Base-by-base conservation (phyloP, 2,113 vertebrate species). In the Salvelinus alpinus region DNA sequence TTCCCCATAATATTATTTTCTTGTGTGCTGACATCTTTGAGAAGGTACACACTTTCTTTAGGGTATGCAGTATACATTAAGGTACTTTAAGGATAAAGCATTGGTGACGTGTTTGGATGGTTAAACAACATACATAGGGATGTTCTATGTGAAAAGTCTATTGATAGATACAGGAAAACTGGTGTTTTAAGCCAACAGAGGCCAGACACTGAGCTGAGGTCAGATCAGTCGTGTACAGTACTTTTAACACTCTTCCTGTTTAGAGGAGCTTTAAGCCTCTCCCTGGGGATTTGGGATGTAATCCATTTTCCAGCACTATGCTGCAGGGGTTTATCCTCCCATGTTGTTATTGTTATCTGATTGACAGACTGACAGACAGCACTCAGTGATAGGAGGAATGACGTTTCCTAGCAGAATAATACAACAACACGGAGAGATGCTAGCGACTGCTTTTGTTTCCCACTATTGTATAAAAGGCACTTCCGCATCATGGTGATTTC, bases 401-500 rank as follows among this genome's bases (percentile, higher is more conserved):
- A 18, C 48, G 4, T 54, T 71, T 62, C 29, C 75, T 51, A 14
- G 6, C 48, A 18, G 48, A 18, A 54, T 18, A 54, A 13, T 18
- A 54, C 48, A 18, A 54, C 48, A 54, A 13, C 48, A 54, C 4
- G 16, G 12, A 54, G 48, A 18, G 48, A 54, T 18, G 16, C 14
- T 54, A 54, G 16, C 16, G 48, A 54, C 48, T 54, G 48, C 1
- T 54, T 54, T 54, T 24, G 54, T 78, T 77, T 81, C 76, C 73
- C 65, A 62, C 60, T 65, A 70, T 54, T 70, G 66, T 68, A 68
- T 66, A 76, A 82, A 78, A 78, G 78, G 12, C 73, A 78, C 77
- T 86, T 89, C 81, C 87, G 77, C 70, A 69, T 75, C 47, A 7
- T 27, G 74, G 72, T 66, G 74, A 87, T 88, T 88, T 86, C 82